Evolutionary conservation across 2,888 invertebrate genomes (phyloP), one percentile per base, ranked within the genome.

Genomic region (Oxytorus armatus): DNA sequence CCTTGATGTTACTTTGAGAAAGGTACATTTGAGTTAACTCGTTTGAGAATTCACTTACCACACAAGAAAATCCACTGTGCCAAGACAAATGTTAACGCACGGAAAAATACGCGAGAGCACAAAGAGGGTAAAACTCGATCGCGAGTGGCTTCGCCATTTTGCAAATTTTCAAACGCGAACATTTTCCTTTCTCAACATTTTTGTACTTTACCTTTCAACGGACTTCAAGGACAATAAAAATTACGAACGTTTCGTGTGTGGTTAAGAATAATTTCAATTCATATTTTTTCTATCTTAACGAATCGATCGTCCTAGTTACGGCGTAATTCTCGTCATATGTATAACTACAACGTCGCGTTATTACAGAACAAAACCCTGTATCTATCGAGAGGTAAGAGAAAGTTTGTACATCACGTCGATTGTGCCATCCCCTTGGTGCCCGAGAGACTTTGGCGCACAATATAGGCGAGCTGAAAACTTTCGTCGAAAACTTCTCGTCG

Each of bases 401-500:
- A 29, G 3, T 29, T 29, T 29, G 29, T 29, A 29, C 3, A 29
- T 5, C 29, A 3, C 29, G 29, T 29, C 29, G 29, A 29, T 29
- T 29, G 29, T 29, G 29, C 29, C 29, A 5, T 29, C 8, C 39
- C 39, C 39, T 39, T 39, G 39, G 39, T 11, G n/a, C 10, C 39
- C n/a, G n/a, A n/a, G 39, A 39, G 10, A 39, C 39, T 47, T 47
- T 14, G 18, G 47, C 47, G 47, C 14, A 42, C 10, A n/a, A 10
- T 10, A 42, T 2, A 42, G 2, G 42, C 42, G 3, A 10, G n/a
- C 4, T 3, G 57, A 14, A 61, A 65, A 72, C 23, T 72, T 73
- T 39, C 53, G 18, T n/a, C 25, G 59, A 39, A 73, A 77, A 66
- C 49, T 77, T 65, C 29, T 39, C 10, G n/a, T 14, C 49, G 23